Conservation (phyloP, 2,113 vertebrate genomes). For the Siniperca chuatsi region DNA sequence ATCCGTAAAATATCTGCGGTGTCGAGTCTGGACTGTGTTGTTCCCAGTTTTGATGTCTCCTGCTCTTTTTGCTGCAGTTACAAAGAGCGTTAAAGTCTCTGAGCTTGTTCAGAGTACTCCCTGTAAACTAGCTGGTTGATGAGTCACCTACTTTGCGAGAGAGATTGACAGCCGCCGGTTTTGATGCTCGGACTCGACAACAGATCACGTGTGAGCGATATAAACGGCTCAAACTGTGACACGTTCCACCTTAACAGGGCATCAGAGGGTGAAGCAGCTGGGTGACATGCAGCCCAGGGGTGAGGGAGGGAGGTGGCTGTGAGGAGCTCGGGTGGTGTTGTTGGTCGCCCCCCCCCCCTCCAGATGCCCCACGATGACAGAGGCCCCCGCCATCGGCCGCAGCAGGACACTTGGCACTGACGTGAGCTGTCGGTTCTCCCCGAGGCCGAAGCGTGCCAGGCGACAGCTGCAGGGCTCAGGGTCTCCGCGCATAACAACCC, state of each 20-base stretch:
- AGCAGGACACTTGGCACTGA: constrained; percentile 87
- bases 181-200: constrained; percentile 22
- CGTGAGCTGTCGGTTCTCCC: constrained; percentile 87
- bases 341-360: constrained; percentile 32
- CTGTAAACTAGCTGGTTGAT: not conserved
- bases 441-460: constrained; percentile 89
- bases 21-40: too few species aligned
- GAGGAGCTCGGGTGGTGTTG: constrained; percentile 4
- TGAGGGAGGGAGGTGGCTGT: not conserved
- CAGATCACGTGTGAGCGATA: constrained; percentile 6
- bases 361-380: constrained; percentile 75
- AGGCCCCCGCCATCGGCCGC: constrained; percentile 72
- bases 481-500: constrained; percentile 72
- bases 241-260: constrained; percentile 43
- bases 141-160: constrained; percentile 1
- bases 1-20: too few species aligned
- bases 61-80: not conserved
- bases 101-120: not conserved
- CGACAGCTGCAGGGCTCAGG: constrained; percentile 88
- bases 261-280: constrained; percentile 58
- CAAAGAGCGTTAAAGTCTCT: not conserved
- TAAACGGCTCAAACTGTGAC: constrained; percentile 44
- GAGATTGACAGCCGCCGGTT: constrained; percentile 55
- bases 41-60: not conserved
- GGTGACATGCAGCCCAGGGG: constrained; percentile 44